phyloP scores from a whole-genome alignment of 2,888 invertebrate genomes.

The Drosophila nigricruria region DNA sequence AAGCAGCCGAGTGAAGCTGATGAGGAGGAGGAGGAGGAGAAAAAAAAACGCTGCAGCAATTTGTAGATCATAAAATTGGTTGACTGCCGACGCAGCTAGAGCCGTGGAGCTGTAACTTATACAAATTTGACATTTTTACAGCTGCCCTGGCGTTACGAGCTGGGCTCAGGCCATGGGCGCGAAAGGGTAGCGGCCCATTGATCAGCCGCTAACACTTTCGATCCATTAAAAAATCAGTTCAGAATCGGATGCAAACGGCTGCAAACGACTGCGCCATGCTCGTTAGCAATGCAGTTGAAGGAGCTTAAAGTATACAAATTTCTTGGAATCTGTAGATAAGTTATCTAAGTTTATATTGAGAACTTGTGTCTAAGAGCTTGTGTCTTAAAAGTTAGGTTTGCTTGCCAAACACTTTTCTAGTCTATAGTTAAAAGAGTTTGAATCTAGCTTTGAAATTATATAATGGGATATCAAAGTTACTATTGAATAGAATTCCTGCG shows the following conservation, averaged over 20 bases:
- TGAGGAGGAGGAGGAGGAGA: background rate
- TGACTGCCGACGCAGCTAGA: conserved; percentile 27
- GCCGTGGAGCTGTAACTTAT: conserved; percentile 62
- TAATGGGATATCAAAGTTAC: too few relatives aligned
- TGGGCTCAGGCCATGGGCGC: conserved; percentile 1
- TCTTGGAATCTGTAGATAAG: background rate
- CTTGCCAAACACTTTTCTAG: background rate
- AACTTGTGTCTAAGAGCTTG: background rate
- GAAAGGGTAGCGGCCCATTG: conserved; percentile 32
- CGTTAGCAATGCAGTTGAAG: background rate
- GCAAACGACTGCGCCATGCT: background rate
- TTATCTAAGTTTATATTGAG: background rate
- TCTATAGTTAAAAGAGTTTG: too few relatives aligned
- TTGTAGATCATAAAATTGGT: conserved; percentile 76
- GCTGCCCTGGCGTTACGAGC: conserved; percentile 30
- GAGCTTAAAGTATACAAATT: background rate
- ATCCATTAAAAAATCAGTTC: conserved; percentile 42
- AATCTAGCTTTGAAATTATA: too few relatives aligned
- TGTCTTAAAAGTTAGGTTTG: background rate
- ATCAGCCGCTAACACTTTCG: conserved; percentile 54
- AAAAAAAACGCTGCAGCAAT: conserved; percentile 67
- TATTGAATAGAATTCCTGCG: too few relatives aligned
- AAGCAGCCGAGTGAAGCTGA: conserved; percentile 4
- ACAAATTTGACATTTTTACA: conserved; percentile 81
- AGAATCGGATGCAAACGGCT: background rate